Conservation (phyloP, 2,797 vertebrate genomes). For the Gymnopithys bicolor region DNA sequence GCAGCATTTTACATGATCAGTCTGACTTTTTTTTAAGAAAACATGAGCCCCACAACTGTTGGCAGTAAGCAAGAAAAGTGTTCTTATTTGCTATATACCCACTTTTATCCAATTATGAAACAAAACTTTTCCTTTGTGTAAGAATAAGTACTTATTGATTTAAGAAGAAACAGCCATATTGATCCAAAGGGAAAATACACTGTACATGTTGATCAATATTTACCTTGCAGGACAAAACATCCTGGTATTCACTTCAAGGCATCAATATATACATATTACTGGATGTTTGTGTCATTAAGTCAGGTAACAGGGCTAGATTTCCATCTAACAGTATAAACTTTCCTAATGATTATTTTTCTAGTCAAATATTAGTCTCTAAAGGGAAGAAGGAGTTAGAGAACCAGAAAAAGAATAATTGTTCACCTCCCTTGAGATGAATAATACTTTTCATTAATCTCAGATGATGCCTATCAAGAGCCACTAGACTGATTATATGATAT, state of each 20-base stretch:
- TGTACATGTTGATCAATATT: constrained; percentile 58
- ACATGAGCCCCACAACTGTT: neutral
- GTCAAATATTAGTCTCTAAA: constrained; percentile 50
- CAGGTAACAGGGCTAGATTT: constrained; percentile 46
- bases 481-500: constrained; percentile 2
- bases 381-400: constrained; percentile 54
- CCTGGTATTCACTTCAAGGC: constrained; percentile 48
- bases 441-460: constrained; percentile 56
- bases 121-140: constrained; percentile 43
- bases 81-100: constrained; percentile 3
- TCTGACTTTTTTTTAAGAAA: neutral
- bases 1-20: neutral
- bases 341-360: constrained; percentile 51
- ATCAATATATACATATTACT: constrained; percentile 57
- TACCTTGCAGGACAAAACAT: constrained; percentile 52
- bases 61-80: constrained; percentile 24
- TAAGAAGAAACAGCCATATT: constrained; percentile 51
- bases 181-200: constrained; percentile 61
- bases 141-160: constrained; percentile 63
- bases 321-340: constrained; percentile 27
- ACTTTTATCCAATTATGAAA: constrained; percentile 48
- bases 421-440: constrained; percentile 51
- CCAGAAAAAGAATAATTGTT: constrained; percentile 69
- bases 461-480: constrained; percentile 9
- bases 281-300: constrained; percentile 56